phyloP scores from a whole-genome alignment of 2,113 vertebrate species.

The Phalacrocorax pelagicus region DNA sequence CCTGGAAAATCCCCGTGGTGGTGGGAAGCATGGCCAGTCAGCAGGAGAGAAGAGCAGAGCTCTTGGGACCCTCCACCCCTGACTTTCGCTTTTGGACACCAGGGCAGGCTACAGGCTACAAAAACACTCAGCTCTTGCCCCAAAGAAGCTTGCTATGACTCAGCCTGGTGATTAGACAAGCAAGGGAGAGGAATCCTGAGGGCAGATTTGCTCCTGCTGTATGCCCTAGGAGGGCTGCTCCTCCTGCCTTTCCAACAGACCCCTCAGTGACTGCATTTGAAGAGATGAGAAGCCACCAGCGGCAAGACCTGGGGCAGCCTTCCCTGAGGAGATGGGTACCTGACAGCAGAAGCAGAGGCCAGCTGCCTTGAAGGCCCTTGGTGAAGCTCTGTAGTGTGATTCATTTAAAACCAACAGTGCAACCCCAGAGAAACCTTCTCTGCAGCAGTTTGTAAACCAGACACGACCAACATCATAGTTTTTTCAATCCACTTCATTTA shows the following conservation, averaged over 20 bases:
- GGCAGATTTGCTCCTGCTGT: background rate
- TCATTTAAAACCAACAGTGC: background rate
- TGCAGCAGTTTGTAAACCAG: background rate
- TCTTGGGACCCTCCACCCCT: background rate
- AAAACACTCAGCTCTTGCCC: background rate
- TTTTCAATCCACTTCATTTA: background rate
- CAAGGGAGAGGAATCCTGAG: background rate
- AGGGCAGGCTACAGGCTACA: background rate
- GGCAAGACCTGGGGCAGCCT: background rate
- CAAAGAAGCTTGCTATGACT: background rate
- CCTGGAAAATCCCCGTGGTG: background rate
- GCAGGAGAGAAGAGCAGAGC: background rate
- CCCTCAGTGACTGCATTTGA: fast-evolving
- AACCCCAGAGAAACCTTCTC: background rate
- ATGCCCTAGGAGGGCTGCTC: background rate
- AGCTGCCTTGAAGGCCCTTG: background rate
- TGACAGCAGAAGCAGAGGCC: background rate
- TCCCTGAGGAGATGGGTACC: background rate
- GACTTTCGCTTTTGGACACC: background rate
- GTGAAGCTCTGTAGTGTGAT: background rate
- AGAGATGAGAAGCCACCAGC: background rate
- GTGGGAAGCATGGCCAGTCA: background rate
- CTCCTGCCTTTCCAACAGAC: background rate
- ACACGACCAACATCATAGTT: background rate
- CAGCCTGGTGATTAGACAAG: fast-evolving